Conservation (phyloP, 1,140 invertebrate species). For the Metaphire vulgaris region DNA sequence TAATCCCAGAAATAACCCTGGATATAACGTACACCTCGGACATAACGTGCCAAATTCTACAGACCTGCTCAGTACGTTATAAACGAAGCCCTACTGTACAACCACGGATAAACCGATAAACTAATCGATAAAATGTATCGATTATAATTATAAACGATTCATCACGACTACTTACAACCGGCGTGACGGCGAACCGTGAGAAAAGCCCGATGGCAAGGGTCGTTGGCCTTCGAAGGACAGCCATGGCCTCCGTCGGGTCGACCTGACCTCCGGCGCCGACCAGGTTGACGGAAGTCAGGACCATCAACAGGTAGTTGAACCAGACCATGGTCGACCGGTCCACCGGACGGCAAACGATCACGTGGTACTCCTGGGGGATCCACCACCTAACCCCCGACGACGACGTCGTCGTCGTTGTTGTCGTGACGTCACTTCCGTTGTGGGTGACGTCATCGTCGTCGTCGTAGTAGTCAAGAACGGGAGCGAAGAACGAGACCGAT, state of each 20-base stretch:
- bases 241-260: slow-evolving; percentile 8
- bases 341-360: neutral
- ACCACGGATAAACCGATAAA: too few relatives aligned
- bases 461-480: too few relatives aligned
- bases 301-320: slow-evolving; percentile 12
- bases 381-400: neutral
- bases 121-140: too few relatives aligned
- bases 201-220: slow-evolving; percentile 11
- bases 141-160: too few relatives aligned
- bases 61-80: too few relatives aligned
- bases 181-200: slow-evolving; percentile 14
- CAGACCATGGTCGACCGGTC: neutral
- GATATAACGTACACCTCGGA: too few relatives aligned
- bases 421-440: neutral
- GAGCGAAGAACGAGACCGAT: too few relatives aligned
- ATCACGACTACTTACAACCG: slow-evolving; percentile 20
- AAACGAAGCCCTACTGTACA: too few relatives aligned
- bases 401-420: neutral
- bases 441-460: neutral
- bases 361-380: neutral
- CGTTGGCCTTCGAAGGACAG: neutral
- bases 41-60: too few relatives aligned
- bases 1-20: too few relatives aligned
- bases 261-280: slow-evolving; percentile 16
- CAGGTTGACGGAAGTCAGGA: slow-evolving; percentile 11